These are phyloP conservation scores for Actinemys pallida DNA, from an alignment of 2,113 vertebrate genomes.

Conservation along the genomic window DNA sequence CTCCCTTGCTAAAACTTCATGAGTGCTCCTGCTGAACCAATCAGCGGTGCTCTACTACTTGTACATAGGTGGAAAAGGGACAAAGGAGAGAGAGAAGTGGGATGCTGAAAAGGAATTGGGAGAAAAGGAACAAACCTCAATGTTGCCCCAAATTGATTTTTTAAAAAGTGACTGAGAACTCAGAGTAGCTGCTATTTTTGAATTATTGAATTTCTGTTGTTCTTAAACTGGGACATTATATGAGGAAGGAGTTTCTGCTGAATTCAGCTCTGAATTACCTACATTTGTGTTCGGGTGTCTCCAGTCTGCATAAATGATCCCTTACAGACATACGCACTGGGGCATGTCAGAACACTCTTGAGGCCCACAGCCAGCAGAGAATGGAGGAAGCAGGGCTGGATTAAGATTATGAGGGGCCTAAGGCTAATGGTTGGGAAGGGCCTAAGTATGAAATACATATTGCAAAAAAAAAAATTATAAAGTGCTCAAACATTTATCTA, in stretches of 20 bases:
- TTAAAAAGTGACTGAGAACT: background rate
- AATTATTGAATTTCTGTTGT: background rate
- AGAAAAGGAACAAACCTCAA: background rate
- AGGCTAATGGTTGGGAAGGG: too few species aligned
- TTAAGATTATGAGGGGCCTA: too few species aligned
- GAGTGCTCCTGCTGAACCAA: background rate
- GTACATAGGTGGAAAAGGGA: background rate
- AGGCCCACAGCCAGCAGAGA: background rate
- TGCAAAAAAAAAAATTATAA: too few species aligned
- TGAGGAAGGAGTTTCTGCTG: background rate
- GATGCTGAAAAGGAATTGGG: background rate
- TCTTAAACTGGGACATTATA: background rate
- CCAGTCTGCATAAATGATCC: background rate
- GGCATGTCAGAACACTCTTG: background rate
- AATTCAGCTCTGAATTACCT: background rate
- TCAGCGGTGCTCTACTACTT: background rate
- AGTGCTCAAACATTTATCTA: too few species aligned
- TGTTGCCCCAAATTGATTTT: background rate
- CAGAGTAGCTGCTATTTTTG: background rate
- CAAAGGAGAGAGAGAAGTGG: background rate
- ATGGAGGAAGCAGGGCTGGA: too few species aligned
- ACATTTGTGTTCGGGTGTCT: background rate
- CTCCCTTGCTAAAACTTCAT: background rate
- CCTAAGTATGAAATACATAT: too few species aligned
- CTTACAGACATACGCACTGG: background rate